Percentiles rank a stretch among this genome's conserved stretches.
Conservation (phyloP, 2,113 vertebrate species). For the Ceratotherium simum region DNA sequence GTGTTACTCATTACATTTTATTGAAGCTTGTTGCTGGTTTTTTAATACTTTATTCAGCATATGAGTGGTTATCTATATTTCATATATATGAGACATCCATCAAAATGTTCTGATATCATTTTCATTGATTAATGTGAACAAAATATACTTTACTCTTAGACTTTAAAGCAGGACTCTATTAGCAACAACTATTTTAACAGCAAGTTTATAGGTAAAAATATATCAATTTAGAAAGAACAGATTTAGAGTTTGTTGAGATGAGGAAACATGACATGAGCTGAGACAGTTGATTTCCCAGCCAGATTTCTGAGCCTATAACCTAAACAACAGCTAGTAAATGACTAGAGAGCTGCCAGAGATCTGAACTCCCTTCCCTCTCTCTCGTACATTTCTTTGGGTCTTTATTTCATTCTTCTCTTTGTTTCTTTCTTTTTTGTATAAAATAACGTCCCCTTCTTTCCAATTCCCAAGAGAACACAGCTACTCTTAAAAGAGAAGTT, state of each 20-base stretch:
- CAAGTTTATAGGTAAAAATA: not conserved
- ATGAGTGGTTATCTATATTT: not conserved
- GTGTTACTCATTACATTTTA: not conserved
- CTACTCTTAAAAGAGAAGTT: not conserved
- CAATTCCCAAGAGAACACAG: not conserved
- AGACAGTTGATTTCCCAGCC: not conserved
- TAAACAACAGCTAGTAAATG: not conserved
- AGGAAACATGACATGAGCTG: not conserved
- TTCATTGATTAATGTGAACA: not conserved
- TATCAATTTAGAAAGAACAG: not conserved
- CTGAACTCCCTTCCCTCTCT: fast-evolving
- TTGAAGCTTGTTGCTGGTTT: not conserved
- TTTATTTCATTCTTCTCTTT: not conserved
- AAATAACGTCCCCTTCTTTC: not conserved
- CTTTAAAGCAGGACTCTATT: not conserved
- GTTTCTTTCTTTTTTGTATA: not conserved
- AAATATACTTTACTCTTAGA: not conserved
- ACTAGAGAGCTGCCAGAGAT: not conserved
- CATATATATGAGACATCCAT: not conserved
- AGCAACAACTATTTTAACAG: not conserved
- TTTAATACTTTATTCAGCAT: not conserved
- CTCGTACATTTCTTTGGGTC: not conserved
- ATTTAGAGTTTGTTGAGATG: no score
- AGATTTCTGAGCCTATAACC: not conserved
- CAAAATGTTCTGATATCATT: not conserved